Evolutionary conservation across 2,797 vertebrate species (phyloP).

Genomic region (Sebastolobus altivelis): DNA sequence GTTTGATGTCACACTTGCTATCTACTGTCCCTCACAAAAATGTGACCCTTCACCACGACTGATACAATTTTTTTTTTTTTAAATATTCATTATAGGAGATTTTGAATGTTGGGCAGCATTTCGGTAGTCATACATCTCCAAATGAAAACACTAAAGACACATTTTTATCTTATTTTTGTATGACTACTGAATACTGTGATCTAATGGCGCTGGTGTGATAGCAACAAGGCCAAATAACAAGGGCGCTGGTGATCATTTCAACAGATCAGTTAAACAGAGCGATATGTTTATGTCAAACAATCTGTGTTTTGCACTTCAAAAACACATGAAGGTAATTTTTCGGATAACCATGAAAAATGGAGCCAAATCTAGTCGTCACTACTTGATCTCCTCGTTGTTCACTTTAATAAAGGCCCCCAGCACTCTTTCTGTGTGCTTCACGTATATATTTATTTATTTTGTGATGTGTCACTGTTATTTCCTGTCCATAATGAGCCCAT

Average conservation of each 20-base stretch:
- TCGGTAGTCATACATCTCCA: not conserved
- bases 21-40: constrained; percentile 19
- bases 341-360: not conserved
- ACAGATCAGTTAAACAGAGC: not conserved
- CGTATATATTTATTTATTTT: constrained; percentile 5
- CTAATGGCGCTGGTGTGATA: not conserved
- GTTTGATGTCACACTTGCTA: constrained; percentile 35
- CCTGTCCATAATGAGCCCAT: constrained; percentile 36
- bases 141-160: not conserved
- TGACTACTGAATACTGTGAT: not conserved
- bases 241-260: not conserved
- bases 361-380: not conserved
- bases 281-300: not conserved
- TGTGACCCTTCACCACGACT: not conserved
- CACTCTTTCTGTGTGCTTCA: not conserved
- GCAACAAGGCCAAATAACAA: constrained; percentile 10
- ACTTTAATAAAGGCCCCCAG: not conserved
- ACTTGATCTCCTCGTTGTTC: not conserved
- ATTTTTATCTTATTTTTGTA: not conserved
- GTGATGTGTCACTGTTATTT: constrained; percentile 26
- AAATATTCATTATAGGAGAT: not conserved
- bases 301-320: not conserved
- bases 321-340: not conserved
- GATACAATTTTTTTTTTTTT: not conserved
- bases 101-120: not conserved